These are phyloP conservation scores for Sialis lutaria DNA, from an alignment of 2,888 invertebrate genomes.

Conservation along the genomic window DNA sequence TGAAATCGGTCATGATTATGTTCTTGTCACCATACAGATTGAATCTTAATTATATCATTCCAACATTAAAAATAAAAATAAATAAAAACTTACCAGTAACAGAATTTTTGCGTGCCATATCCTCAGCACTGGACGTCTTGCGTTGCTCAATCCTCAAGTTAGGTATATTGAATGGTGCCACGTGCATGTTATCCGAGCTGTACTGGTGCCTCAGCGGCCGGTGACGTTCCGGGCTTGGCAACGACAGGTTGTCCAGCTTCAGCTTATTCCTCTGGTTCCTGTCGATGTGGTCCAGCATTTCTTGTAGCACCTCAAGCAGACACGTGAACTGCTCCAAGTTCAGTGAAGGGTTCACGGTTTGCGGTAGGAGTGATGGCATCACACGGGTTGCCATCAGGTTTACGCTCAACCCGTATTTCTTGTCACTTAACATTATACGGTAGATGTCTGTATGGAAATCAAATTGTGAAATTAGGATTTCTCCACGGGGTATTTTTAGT, in stretches of 20 bases:
- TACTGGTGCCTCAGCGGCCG: constrained; percentile 62
- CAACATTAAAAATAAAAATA: no score
- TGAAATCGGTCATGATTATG: no score
- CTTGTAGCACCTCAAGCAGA: constrained; percentile 69
- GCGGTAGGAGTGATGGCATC: constrained; percentile 82
- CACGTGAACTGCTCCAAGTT: constrained; percentile 67
- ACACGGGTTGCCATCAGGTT: constrained; percentile 86
- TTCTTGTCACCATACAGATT: no score
- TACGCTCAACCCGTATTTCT: constrained; percentile 76
- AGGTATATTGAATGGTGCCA: constrained; percentile 74
- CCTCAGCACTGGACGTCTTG: constrained; percentile 80
- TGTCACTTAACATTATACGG: constrained; percentile 75
- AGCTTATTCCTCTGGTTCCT: constrained; percentile 77
- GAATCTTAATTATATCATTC: no score
- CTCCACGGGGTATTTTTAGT: no score
- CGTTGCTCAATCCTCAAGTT: constrained; percentile 71
- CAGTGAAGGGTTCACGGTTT: constrained; percentile 75
- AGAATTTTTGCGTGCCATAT: constrained; percentile 79
- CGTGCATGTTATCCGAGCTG: constrained; percentile 74
- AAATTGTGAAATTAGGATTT: background rate
- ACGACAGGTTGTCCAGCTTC: constrained; percentile 61
- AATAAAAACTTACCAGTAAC: constrained; percentile 37
- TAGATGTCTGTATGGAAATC: constrained; percentile 58
- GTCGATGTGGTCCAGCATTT: constrained; percentile 83
- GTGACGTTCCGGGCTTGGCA: constrained; percentile 60